Evolutionary conservation across 2,888 invertebrate genomes (phyloP).

Genomic region (Pachymerium ferrugineum): DNA sequence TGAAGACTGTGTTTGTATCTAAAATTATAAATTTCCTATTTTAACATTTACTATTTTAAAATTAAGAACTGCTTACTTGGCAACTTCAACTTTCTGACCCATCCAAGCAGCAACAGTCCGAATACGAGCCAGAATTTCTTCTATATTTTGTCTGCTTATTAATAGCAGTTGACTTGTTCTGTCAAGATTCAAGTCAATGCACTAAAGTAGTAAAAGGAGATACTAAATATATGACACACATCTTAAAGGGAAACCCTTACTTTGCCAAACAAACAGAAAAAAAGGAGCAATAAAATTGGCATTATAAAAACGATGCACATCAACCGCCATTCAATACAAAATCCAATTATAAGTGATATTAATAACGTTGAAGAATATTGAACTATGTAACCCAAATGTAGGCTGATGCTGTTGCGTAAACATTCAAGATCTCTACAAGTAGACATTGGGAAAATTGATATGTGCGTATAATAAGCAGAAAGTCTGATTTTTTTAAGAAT

Average conservation of each 20-base stretch:
- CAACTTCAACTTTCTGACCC: not conserved
- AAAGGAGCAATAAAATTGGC: constrained; percentile 67
- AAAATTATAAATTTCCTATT: not conserved
- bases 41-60: not conserved
- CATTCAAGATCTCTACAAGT: constrained; percentile 62
- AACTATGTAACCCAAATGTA: constrained; percentile 68
- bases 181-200: not conserved
- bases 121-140: not conserved
- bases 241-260: no score
- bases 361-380: constrained; percentile 65
- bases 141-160: not conserved
- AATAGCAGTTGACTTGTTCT: not conserved
- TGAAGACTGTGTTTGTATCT: not conserved
- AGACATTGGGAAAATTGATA: no score
- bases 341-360: constrained; percentile 64
- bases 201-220: no score
- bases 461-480: no score
- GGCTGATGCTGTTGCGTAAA: constrained; percentile 76
- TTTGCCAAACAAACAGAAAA: constrained; percentile 68
- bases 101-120: not conserved
- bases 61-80: not conserved
- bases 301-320: constrained; percentile 68
- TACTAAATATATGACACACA: no score
- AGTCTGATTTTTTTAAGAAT: no score
- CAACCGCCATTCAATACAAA: constrained; percentile 73